Conservation (phyloP, 1,140 invertebrate genomes). For the Apocrypta bakeri region DNA sequence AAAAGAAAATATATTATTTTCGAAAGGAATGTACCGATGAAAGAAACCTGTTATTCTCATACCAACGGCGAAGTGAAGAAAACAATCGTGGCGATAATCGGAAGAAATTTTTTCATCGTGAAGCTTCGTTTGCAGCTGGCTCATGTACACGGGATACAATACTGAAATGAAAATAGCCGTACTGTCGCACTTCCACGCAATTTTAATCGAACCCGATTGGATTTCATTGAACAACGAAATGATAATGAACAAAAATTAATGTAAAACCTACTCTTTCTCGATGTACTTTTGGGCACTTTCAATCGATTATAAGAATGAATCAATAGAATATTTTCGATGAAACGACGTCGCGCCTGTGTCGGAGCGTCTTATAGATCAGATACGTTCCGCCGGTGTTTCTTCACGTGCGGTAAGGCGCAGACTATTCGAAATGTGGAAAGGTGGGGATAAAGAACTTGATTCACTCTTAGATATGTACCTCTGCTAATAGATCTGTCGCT, state of each 20-base stretch:
- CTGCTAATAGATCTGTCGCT: not conserved
- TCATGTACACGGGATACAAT: not conserved
- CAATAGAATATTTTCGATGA: not conserved
- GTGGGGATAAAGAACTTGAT: not conserved
- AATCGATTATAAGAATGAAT: too few species aligned
- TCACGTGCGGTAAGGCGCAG: not conserved
- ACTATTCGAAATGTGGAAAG: not conserved
- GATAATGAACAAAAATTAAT: too few species aligned
- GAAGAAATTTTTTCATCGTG: not conserved
- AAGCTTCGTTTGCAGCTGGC: not conserved
- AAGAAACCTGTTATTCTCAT: too few species aligned
- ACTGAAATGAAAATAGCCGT: too few species aligned
- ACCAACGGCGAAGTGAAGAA: not conserved
- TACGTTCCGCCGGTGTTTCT: not conserved
- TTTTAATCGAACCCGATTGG: too few species aligned
- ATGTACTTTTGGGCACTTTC: too few species aligned
- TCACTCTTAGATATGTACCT: not conserved
- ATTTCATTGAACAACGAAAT: too few species aligned
- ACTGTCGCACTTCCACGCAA: too few species aligned
- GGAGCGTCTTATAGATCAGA: not conserved
- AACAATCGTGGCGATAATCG: not conserved
- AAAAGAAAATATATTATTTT: too few species aligned
- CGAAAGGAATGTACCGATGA: not conserved
- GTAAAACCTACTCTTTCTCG: too few species aligned
- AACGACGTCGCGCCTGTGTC: not conserved